Evolutionary conservation across 2,888 invertebrate species (phyloP), one percentile per base, ranked within the genome.

Genomic region (Scaptomyza caliginosa): DNA sequence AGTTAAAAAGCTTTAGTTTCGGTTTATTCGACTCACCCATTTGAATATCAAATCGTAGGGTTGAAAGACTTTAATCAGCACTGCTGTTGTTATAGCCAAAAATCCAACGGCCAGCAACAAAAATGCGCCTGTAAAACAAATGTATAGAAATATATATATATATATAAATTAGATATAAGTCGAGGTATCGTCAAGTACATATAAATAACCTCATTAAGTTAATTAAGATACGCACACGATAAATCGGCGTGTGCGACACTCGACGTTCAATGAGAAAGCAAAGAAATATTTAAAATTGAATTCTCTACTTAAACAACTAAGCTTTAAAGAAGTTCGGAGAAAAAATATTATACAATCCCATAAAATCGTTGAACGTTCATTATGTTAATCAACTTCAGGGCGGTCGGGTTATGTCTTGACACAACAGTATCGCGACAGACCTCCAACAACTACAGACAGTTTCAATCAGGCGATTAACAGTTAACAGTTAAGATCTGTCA

Each of bases 1-100:
- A 43, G 63, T 68, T 63, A 68, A 74, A 64, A 43, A 51, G 52
- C 26, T 56, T 67, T 69, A 62, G 64, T 70, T 57, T 67, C 23
- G 50, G 38, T 50, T 55, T 73, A 67, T 67, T 62, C 16, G 54
- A 74, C 93, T 93, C 92, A 95, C 95, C 93, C 94, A 93, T 90
- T 92, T 94, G 88, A 96, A 96, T 48, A 96, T 92, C 57, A 94
- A 91, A 70, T 96, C 95, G 89, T 96, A 96, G 0, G 96, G 96
- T 68, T 95, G 93, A 28, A 94, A 90, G 32, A 95, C 91, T 56
- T 95, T 89, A 6, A 96, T 93, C 69, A 95, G 92, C 66, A 94
- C 93, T n/a, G 95, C 96, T 8, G 93, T 91, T 26, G 93, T 91
- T 26, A 96, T 89, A 0, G 95, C 93, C 75, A 94, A 90, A 76